phyloP scores from a whole-genome alignment of 2,113 vertebrate species.

The Calyptomena viridis region DNA sequence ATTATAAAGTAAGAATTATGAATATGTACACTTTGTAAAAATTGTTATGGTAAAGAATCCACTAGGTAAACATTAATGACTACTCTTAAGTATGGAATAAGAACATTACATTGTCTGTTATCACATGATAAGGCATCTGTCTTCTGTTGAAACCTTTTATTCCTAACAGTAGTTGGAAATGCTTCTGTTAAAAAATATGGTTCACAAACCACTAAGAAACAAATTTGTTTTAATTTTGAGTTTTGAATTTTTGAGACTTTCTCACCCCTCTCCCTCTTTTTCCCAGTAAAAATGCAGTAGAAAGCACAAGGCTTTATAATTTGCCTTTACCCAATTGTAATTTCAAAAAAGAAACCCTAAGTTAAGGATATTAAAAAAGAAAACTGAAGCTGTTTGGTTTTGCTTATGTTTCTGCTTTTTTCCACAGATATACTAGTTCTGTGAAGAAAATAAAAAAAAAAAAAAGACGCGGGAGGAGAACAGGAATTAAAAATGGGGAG shows the following conservation, averaged over 20 bases:
- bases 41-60: background rate
- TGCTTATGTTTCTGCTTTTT: accelerated
- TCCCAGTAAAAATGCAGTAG: background rate
- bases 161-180: background rate
- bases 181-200: background rate
- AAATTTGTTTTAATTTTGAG: background rate
- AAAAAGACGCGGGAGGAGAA: accelerated
- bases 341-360: background rate
- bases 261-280: background rate
- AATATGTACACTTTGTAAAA: background rate
- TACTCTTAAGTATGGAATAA: background rate
- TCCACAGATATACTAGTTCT: background rate
- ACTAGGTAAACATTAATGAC: background rate
- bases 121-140: background rate
- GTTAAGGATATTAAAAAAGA: background rate
- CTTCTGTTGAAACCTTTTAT: background rate
- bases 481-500: accelerated
- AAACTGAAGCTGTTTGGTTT: background rate
- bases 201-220: background rate
- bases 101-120: background rate
- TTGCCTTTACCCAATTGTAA: background rate
- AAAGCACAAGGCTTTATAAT: background rate
- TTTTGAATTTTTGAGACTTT: background rate
- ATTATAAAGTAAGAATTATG: background rate
- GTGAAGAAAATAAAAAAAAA: background rate